Percentiles rank a stretch among this genome's conserved stretches.
Conservation (phyloP, 2,113 vertebrate species). For the Ellobius talpinus region DNA sequence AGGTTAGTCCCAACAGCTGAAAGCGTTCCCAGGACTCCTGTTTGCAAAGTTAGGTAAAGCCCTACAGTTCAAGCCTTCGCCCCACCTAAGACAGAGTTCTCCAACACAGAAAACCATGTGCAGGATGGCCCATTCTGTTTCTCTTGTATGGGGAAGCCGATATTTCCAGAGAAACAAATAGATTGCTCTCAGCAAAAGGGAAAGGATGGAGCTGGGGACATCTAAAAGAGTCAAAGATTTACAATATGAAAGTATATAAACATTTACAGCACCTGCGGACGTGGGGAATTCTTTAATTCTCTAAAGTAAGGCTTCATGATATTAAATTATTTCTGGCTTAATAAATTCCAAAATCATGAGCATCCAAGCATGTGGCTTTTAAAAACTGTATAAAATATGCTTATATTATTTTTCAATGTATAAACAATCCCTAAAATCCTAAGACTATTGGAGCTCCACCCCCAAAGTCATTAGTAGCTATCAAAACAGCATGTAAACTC, state of each 20-base stretch:
- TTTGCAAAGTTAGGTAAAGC: not conserved
- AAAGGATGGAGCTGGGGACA: not conserved
- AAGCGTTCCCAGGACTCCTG: not conserved
- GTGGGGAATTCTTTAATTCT: not conserved
- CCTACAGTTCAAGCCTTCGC: not conserved
- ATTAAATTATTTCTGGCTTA: slow-evolving; percentile 29
- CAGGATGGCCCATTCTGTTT: not conserved
- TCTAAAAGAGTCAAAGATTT: not conserved
- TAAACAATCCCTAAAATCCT: slow-evolving; percentile 40
- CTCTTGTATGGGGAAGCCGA: not conserved
- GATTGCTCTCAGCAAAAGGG: not conserved
- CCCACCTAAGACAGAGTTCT: not conserved
- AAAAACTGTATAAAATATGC: not conserved
- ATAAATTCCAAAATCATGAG: slow-evolving; percentile 11
- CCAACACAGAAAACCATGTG: not conserved
- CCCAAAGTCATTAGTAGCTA: slow-evolving; percentile 41
- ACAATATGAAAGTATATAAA: not conserved
- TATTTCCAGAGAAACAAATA: slow-evolving; percentile 20
- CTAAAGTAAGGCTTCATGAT: not conserved
- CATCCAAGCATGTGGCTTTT: not conserved
- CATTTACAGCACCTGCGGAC: not conserved
- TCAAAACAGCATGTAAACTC: slow-evolving; percentile 20
- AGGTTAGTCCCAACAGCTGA: not conserved
- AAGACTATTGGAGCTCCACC: not conserved
- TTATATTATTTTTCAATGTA: slow-evolving; percentile 43